Conservation (phyloP, 1,140 invertebrate species). For the Glossosoma conforme region DNA sequence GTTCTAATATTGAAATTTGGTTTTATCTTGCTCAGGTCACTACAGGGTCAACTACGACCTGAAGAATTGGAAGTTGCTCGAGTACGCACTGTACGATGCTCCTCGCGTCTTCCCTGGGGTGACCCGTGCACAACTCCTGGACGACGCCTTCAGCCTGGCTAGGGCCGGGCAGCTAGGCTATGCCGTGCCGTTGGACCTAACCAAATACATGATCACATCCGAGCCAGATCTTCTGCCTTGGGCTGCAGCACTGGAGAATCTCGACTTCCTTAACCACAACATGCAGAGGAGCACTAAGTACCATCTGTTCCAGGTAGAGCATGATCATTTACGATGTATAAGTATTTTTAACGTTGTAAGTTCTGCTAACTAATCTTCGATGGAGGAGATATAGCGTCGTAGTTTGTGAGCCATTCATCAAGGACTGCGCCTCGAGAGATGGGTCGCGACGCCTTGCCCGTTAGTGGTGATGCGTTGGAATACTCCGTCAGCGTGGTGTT, state of each 20-base stretch:
- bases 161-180: slow-evolving; percentile 56
- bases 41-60: slow-evolving; percentile 51
- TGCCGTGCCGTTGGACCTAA: slow-evolving; percentile 55
- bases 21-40: slow-evolving; percentile 34
- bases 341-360: too few relatives aligned
- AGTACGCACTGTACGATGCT: slow-evolving; percentile 31
- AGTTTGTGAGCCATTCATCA: too few relatives aligned
- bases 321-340: too few relatives aligned
- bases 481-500: too few relatives aligned
- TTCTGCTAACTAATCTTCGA: too few relatives aligned
- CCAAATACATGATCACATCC: slow-evolving; percentile 54
- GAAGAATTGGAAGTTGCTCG: slow-evolving; percentile 35
- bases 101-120: slow-evolving; percentile 46
- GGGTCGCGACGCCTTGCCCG: too few relatives aligned
- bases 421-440: too few relatives aligned
- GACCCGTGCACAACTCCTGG: slow-evolving; percentile 73
- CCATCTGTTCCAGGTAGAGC: slow-evolving; percentile 40
- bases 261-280: slow-evolving; percentile 44
- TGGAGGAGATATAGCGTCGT: too few relatives aligned
- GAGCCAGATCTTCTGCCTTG: slow-evolving; percentile 59
- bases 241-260: slow-evolving; percentile 49
- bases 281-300: slow-evolving; percentile 38
- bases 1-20: background rate
- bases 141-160: slow-evolving; percentile 76
- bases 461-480: too few relatives aligned